Evolutionary conservation across 2,113 vertebrate species (phyloP).

Genomic region (Hippocampus guttulatus): DNA sequence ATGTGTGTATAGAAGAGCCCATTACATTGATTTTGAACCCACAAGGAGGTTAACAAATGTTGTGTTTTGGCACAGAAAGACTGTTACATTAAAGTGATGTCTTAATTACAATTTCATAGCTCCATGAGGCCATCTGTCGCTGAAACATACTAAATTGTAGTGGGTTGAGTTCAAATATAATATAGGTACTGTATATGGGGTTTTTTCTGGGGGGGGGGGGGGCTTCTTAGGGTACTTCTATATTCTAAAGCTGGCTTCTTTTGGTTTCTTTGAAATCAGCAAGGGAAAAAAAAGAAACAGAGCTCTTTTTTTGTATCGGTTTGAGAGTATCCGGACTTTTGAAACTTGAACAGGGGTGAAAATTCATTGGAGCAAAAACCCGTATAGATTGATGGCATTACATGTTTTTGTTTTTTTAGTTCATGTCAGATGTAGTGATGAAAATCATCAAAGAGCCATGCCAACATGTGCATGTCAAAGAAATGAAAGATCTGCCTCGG

Average conservation of each 20-base stretch:
- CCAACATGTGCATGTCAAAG: slow-evolving; percentile 51
- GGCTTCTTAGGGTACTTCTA: not conserved
- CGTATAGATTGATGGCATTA: slow-evolving; percentile 28
- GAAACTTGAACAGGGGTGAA: slow-evolving; percentile 19
- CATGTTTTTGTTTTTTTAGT: slow-evolving; percentile 60
- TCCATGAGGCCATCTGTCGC: not conserved
- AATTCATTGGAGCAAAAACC: slow-evolving; percentile 41
- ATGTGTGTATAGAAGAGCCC: not conserved
- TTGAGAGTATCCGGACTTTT: not conserved
- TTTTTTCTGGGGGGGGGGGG: not conserved
- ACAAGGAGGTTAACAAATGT: not conserved
- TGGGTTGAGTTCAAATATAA: not conserved
- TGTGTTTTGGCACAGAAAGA: not conserved
- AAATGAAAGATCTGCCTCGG: slow-evolving; percentile 49
- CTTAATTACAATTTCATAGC: not conserved
- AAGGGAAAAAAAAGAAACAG: not conserved
- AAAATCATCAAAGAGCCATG: slow-evolving; percentile 66
- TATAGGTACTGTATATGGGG: not conserved
- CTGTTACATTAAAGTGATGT: not conserved
- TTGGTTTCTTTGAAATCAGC: not conserved
- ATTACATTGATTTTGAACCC: too few relatives aligned
- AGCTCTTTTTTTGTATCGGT: not conserved
- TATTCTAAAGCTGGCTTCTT: not conserved
- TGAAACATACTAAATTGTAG: not conserved
- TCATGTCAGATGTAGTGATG: slow-evolving; percentile 53